phyloP scores from a whole-genome alignment of 2,888 invertebrate species.

The Labia minor region DNA sequence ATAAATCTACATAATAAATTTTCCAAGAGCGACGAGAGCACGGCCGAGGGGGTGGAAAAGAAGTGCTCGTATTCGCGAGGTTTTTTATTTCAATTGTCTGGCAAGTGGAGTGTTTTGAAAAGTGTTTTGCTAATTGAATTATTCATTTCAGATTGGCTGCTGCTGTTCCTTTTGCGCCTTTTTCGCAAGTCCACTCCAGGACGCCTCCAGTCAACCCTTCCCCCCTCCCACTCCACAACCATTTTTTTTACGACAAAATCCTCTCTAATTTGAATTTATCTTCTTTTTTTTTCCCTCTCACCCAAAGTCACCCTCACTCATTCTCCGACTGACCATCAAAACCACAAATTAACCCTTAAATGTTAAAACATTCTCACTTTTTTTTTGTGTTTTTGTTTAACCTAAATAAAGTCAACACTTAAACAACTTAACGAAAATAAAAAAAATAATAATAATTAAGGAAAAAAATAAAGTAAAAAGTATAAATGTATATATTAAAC shows the following conservation, averaged over 20 bases:
- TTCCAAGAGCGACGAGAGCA: background rate
- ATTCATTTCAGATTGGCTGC: slow-evolving; percentile 5
- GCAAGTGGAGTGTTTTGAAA: slow-evolving; percentile 3
- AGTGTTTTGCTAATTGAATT: slow-evolving; percentile 13
- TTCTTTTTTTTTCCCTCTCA: background rate
- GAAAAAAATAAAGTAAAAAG: too few species aligned
- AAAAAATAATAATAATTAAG: too few species aligned
- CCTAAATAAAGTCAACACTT: background rate
- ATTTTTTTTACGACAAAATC: slow-evolving; percentile 3
- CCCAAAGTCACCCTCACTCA: background rate
- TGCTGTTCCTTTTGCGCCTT: background rate
- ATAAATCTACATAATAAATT: slow-evolving; percentile 1
- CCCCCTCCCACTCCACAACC: background rate
- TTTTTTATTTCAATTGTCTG: slow-evolving; percentile 9
- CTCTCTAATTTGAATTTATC: slow-evolving; percentile 13
- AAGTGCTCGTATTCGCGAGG: background rate
- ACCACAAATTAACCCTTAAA: slow-evolving; percentile 7
- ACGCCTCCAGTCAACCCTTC: background rate
- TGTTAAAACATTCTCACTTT: slow-evolving; percentile 8
- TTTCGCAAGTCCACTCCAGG: background rate
- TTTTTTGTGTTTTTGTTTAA: background rate
- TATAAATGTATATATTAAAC: too few species aligned
- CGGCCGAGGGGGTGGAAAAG: background rate
- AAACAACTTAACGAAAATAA: too few species aligned
- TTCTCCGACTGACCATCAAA: slow-evolving; percentile 2